These are phyloP conservation scores for Geophilus truncorum DNA, from an alignment of 2,888 invertebrate species.

Conservation along the genomic window DNA sequence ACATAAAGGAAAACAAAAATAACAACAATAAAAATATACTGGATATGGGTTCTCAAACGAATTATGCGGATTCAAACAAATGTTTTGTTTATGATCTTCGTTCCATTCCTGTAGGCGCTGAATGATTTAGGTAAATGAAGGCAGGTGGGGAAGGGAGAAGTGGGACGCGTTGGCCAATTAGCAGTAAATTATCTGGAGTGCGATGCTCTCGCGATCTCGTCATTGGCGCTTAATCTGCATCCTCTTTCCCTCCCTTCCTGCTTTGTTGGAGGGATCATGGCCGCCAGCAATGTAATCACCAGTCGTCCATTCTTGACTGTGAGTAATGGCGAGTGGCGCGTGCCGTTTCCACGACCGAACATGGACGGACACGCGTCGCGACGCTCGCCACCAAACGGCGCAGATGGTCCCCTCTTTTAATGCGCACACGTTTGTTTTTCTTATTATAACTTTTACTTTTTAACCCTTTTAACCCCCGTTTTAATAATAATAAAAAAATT, in stretches of 20 bases:
- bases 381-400: neutral
- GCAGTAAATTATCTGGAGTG: conserved; percentile 16
- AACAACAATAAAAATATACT: too few relatives aligned
- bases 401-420: conserved; percentile 2
- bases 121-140: conserved; percentile 7
- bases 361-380: neutral
- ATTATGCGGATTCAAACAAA: neutral
- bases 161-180: conserved; percentile 16
- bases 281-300: conserved; percentile 1
- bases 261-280: conserved; percentile 7
- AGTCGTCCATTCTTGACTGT: conserved; percentile 16
- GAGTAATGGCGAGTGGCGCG: conserved; percentile 20
- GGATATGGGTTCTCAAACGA: too few relatives aligned
- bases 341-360: neutral
- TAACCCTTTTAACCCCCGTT: neutral
- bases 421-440: neutral
- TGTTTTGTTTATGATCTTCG: neutral
- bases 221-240: conserved; percentile 20
- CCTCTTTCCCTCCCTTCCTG: neutral
- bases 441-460: neutral
- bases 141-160: neutral
- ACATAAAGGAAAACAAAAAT: neutral
- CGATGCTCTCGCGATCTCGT: conserved; percentile 20
- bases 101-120: neutral
- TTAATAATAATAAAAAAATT: neutral